These are phyloP conservation scores for Leucophenga maculata DNA, from an alignment of 2,888 invertebrate genomes.

Conservation along the genomic window DNA sequence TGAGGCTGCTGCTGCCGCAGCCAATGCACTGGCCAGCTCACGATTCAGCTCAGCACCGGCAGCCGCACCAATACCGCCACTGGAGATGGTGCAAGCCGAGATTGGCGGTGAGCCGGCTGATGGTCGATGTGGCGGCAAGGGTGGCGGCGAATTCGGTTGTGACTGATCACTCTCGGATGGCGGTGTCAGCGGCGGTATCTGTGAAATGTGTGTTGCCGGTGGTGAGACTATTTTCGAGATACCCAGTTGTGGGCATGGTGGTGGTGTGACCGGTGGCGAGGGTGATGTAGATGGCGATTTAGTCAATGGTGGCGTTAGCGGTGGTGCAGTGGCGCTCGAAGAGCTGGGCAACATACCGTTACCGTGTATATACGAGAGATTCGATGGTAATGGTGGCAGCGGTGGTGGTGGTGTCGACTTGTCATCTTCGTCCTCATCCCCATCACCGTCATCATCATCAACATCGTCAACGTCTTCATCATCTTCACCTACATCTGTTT, in stretches of 20 bases:
- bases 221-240: conserved; percentile 61
- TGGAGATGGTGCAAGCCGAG: conserved; percentile 16
- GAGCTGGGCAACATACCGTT: conserved; percentile 34
- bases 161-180: conserved; percentile 68
- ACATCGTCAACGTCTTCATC: conserved; percentile 40
- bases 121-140: conserved; percentile 35
- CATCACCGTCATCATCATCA: conserved; percentile 45
- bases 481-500: conserved; percentile 39
- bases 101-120: conserved; percentile 41
- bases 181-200: conserved; percentile 61
- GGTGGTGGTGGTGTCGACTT: conserved; percentile 66
- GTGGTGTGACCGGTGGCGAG: conserved; percentile 69
- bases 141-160: conserved; percentile 65
- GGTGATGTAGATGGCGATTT: conserved; percentile 69
- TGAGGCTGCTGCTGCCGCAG: conserved; percentile 41
- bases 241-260: conserved; percentile 61
- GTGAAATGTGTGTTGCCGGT: conserved; percentile 58
- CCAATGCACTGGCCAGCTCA: conserved; percentile 40
- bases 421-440: conserved; percentile 59
- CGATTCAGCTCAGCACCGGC: conserved; percentile 42
- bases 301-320: conserved; percentile 57
- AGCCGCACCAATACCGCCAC: conserved; percentile 24
- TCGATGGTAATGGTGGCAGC: conserved; percentile 67
- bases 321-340: neutral
- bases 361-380: conserved; percentile 67